phyloP scores from a whole-genome alignment of 2,888 invertebrate species.

The Punctoribates punctum region DNA sequence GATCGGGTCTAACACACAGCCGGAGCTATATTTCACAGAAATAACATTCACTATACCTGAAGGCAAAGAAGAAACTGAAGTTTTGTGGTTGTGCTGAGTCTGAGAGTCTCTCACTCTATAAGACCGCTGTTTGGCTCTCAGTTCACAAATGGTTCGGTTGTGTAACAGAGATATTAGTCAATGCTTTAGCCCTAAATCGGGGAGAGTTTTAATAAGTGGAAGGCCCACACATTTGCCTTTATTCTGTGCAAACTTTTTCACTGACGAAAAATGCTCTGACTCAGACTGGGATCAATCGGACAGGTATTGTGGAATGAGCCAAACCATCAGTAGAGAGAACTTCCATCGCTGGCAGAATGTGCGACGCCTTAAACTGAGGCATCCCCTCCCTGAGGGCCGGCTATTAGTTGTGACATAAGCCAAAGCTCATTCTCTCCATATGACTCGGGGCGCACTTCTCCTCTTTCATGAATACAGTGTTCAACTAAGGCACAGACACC shows the following conservation, averaged over 20 bases:
- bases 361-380: not conserved
- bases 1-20: no score
- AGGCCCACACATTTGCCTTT: not conserved
- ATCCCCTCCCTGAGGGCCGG: slow-evolving; percentile 1
- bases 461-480: not conserved
- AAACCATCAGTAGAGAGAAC: not conserved
- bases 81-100: not conserved
- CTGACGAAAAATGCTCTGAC: not conserved
- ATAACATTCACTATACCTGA: not conserved
- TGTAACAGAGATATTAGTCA: slow-evolving; percentile 7
- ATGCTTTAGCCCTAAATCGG: slow-evolving; percentile 15
- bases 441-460: slow-evolving; percentile 3
- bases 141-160: not conserved
- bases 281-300: not conserved
- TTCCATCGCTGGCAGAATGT: not conserved
- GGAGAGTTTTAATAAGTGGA: not conserved
- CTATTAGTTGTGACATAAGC: not conserved
- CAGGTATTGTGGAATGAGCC: slow-evolving; percentile 11
- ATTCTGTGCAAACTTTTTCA: not conserved
- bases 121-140: not conserved
- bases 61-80: not conserved
- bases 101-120: not conserved
- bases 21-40: no score
- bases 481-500: slow-evolving; percentile 16
- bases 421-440: not conserved